Percentiles rank a stretch among this genome's conserved stretches.
Evolutionary conservation across 2,797 vertebrate species (phyloP).

Genomic region (Lindbergichthys nudifrons): DNA sequence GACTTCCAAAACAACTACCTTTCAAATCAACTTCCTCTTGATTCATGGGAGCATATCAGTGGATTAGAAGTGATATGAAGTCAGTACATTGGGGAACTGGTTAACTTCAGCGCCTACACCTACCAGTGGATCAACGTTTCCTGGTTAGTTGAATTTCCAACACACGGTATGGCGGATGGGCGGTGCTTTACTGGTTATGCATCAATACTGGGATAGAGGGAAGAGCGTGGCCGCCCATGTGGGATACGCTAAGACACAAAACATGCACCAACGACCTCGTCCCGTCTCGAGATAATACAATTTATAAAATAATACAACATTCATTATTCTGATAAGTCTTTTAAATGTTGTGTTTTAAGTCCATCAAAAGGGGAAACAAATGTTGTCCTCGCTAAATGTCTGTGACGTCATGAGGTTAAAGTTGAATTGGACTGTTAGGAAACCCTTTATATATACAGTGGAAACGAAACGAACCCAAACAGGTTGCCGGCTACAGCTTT

Average conservation of each 20-base stretch:
- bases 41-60: constrained; percentile 7
- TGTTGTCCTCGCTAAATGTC: neutral
- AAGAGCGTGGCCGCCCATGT: constrained; percentile 35
- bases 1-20: constrained; percentile 41
- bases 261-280: neutral
- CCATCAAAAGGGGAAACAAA: accelerated
- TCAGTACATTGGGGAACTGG: constrained; percentile 22
- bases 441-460: neutral
- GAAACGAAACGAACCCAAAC: constrained; percentile 11
- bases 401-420: constrained; percentile 72
- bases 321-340: neutral
- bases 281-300: accelerated
- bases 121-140: constrained; percentile 11
- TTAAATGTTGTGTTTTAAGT: neutral
- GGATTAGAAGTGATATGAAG: constrained; percentile 2
- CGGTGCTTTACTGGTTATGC: neutral
- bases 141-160: constrained; percentile 34
- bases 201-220: accelerated
- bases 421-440: constrained; percentile 52
- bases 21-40: constrained; percentile 24
- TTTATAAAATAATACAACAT: neutral
- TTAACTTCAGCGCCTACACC: neutral
- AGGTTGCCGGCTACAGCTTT: neutral
- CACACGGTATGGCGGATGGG: neutral
- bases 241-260: neutral